Conservation (phyloP, 2,888 invertebrate species). For the Torymus aiolomorphi region DNA sequence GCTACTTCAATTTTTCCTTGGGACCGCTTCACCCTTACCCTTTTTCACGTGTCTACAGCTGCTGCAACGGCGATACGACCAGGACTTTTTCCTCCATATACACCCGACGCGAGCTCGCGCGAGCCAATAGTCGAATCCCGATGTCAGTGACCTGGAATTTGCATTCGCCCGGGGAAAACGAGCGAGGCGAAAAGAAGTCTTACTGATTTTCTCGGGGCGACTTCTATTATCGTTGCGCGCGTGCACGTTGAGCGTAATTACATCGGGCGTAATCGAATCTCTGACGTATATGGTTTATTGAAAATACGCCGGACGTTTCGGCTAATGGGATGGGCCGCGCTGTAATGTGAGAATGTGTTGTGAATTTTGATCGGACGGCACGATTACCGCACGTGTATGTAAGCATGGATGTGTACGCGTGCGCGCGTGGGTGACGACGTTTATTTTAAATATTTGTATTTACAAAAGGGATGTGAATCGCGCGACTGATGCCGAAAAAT, state of each 20-base stretch:
- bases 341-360: background rate
- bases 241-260: constrained; percentile 17
- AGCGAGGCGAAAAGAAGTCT: constrained; percentile 45
- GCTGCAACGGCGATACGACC: background rate
- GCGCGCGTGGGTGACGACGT: background rate
- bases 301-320: constrained; percentile 23
- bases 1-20: too few species aligned
- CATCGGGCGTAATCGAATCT: constrained; percentile 28
- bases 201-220: constrained; percentile 22
- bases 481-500: too few species aligned
- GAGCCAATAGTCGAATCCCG: constrained; percentile 31
- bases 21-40: background rate
- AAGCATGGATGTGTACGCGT: too few species aligned
- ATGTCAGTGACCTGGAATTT: constrained; percentile 66
- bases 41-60: background rate
- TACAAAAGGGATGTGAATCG: too few species aligned
- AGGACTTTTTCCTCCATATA: background rate
- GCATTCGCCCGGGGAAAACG: constrained; percentile 64
- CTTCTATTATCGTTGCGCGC: constrained; percentile 5
- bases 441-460: too few species aligned
- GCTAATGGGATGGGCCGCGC: background rate
- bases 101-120: background rate
- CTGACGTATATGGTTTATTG: constrained; percentile 18
- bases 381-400: background rate
- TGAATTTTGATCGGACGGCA: constrained; percentile 25